Evolutionary conservation across 2,888 invertebrate genomes (phyloP), one percentile per base, ranked within the genome.

Genomic region (Drosophila helvetica): DNA sequence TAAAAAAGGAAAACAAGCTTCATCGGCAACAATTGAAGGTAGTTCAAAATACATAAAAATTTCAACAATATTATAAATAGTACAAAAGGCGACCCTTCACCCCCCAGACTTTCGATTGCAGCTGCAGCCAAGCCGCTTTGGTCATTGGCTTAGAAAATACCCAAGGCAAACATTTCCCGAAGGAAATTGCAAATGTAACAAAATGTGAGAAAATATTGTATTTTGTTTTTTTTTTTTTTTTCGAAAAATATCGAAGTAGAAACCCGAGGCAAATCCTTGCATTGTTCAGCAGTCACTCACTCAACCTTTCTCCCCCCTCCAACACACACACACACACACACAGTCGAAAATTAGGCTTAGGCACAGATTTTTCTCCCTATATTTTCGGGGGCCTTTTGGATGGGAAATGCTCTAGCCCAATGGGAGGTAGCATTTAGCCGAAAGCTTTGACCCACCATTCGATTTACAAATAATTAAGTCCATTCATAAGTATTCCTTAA

Each of bases 331-430:
- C 25, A 25, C 8, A 2, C 27, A 8, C 27, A 27, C 27, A 27
- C 27, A 67, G 47, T 56, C 74, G 38, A 69, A 75, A 75, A 74
- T 74, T 74, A 74, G 75, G 75, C 73, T 62, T 71, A 69, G 62
- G 63, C 71, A 61, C 43, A 57, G 70, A 57, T 71, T 53, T 30
- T 18, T 54, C 18, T 50, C 43, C 51, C 15, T n/a, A 9, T 17
- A 65, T 51, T 65, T 33, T 63, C 12, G 8, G 27, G 27, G n/a
- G 65, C 19, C 56, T 10, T 33, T 33, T 30, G 57, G 18, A 42
- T 18, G 55, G 33, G 0, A 17, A 68, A 47, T 65, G 10, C 47
- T 67, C 15, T 15, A 15, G 15, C 38, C 33, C 33, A 3, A 15
- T 9, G 50, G 12, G 3, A 22, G 38, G 6, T 33, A n/a, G 2